A percentile compares a stretch with the other conserved stretches of the same genome.
These are phyloP conservation scores for Eleutherodactylus coqui DNA, from an alignment of 2,797 vertebrate species.

Conservation along the genomic window DNA sequence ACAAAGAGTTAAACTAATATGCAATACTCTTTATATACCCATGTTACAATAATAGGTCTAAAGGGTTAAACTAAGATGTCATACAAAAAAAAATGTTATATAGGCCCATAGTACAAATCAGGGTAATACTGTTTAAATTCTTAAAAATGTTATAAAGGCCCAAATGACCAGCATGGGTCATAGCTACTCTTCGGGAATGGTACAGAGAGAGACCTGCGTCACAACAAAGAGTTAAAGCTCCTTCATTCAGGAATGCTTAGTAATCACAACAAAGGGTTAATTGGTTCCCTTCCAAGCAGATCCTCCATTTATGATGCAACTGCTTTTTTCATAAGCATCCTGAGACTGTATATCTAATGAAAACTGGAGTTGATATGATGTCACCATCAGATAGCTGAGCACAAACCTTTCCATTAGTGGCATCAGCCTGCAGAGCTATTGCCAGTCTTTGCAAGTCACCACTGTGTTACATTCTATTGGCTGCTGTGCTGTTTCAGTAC, in stretches of 20 bases:
- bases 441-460: conserved; percentile 58
- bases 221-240: background rate
- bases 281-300: background rate
- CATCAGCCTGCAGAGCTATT: conserved; percentile 60
- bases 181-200: background rate
- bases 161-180: background rate
- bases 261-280: background rate
- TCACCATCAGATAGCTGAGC: conserved; percentile 37
- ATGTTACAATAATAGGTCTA: background rate
- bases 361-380: conserved; percentile 35
- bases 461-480: conserved; percentile 47
- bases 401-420: conserved; percentile 53
- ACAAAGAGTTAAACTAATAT: background rate
- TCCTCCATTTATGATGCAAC: conserved; percentile 21
- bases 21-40: background rate
- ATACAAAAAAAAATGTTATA: background rate
- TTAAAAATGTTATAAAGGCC: background rate
- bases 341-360: conserved; percentile 15
- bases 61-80: background rate
- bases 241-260: background rate
- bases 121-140: background rate
- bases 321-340: conserved; percentile 22
- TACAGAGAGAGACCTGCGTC: background rate
- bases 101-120: background rate
- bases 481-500: conserved; percentile 2